Evolutionary conservation across 2,888 invertebrate species (phyloP).

Genomic region (Lamproptera curius): DNA sequence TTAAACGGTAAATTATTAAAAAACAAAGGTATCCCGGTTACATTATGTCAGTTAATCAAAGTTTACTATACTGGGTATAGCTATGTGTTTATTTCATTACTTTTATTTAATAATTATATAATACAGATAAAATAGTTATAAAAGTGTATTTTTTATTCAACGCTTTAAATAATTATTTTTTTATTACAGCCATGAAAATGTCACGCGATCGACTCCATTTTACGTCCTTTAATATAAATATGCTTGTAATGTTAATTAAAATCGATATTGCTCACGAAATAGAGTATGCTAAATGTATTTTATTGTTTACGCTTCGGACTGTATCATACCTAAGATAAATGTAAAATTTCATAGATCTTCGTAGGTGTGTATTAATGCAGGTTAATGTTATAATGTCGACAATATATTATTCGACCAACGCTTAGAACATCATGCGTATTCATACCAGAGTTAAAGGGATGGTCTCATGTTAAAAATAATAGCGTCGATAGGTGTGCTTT

Average conservation of each 20-base stretch:
- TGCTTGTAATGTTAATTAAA: background rate
- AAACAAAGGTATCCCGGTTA: no score
- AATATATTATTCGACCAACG: slow-evolving; percentile 12
- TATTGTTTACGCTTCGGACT: background rate
- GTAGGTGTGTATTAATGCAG: background rate
- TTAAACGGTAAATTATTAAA: no score
- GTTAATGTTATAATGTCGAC: slow-evolving; percentile 9
- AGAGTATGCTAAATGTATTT: slow-evolving; percentile 12
- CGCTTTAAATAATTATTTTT: no score
- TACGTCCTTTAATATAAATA: background rate
- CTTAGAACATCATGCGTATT: no score
- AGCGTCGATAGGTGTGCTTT: no score
- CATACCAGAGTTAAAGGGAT: no score
- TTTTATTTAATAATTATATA: no score
- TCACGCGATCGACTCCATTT: background rate
- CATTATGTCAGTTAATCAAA: no score
- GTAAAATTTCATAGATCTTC: slow-evolving; percentile 8
- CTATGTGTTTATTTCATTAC: no score
- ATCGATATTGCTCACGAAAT: slow-evolving; percentile 2
- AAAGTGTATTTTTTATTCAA: slow-evolving; percentile 9
- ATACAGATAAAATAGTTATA: background rate
- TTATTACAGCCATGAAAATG: background rate
- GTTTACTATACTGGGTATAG: no score
- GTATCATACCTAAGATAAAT: slow-evolving; percentile 1
- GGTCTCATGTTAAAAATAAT: no score